phyloP scores from a whole-genome alignment of 1,140 invertebrate genomes.

The Lamellibrachia luymesi region DNA sequence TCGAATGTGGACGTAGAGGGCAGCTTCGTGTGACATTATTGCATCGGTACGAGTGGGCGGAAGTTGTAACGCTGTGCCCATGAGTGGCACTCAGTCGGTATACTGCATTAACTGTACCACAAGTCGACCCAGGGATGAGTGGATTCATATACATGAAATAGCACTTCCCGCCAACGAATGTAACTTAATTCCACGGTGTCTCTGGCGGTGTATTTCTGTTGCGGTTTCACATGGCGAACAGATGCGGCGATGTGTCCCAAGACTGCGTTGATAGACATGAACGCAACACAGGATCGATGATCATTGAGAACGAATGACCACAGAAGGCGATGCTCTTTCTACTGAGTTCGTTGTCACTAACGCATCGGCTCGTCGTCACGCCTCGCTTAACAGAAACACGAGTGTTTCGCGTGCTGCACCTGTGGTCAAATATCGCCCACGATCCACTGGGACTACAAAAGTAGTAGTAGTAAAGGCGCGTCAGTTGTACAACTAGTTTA shows the following conservation, averaged over 20 bases:
- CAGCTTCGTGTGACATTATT: background rate
- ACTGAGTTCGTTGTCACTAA: background rate
- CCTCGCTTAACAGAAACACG: background rate
- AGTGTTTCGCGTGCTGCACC: background rate
- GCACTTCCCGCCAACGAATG: background rate
- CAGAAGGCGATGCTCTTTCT: background rate
- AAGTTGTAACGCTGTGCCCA: background rate
- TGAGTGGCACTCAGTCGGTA: background rate
- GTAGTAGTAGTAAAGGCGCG: background rate
- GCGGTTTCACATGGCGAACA: background rate
- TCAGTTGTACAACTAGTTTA: background rate
- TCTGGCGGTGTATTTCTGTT: background rate
- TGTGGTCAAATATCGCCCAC: background rate
- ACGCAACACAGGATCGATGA: no score
- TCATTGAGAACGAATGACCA: background rate
- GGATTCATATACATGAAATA: no score
- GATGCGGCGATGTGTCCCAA: background rate
- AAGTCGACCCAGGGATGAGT: background rate
- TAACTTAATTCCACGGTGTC: background rate
- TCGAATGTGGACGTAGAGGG: background rate
- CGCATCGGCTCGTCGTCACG: background rate
- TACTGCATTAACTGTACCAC: background rate
- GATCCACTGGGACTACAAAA: background rate
- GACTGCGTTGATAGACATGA: background rate
- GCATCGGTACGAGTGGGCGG: background rate